A percentile compares a stretch with the other conserved stretches of the same genome.
These are phyloP conservation scores for Steromphala cineraria DNA, from an alignment of 2,888 invertebrate species.

Conservation along the genomic window DNA sequence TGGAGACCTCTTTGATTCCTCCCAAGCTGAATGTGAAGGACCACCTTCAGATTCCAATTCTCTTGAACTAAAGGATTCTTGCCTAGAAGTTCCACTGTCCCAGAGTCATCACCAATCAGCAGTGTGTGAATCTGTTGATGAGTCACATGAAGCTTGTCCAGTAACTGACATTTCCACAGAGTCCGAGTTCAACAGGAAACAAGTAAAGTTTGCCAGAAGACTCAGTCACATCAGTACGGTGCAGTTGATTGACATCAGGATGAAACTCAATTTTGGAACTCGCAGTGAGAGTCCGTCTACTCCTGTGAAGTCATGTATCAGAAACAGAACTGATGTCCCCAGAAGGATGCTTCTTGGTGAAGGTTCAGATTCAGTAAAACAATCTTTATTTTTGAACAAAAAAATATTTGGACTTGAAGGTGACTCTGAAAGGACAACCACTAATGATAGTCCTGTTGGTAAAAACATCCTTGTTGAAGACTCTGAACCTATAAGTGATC, in stretches of 20 bases:
- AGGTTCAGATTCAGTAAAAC: no score
- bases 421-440: no score
- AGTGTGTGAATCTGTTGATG: not conserved
- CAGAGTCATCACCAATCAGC: not conserved
- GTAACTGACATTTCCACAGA: not conserved
- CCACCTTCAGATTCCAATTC: not conserved
- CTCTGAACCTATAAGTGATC: no score
- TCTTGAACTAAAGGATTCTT: not conserved
- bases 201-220: constrained; percentile 26
- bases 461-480: no score
- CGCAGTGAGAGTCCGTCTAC: not conserved
- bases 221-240: constrained; percentile 8
- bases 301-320: constrained; percentile 20
- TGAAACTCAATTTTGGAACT: constrained; percentile 2
- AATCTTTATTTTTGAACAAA: no score
- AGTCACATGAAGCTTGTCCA: not conserved
- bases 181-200: not conserved
- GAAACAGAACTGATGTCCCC: not conserved
- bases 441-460: no score
- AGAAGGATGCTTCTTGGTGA: no score
- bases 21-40: not conserved
- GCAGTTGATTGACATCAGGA: constrained; percentile 5
- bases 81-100: no score
- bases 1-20: not conserved
- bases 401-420: no score